Percentiles rank a stretch among this genome's conserved stretches.
Evolutionary conservation across 2,888 invertebrate species (phyloP).

Genomic region (Timema podura): DNA sequence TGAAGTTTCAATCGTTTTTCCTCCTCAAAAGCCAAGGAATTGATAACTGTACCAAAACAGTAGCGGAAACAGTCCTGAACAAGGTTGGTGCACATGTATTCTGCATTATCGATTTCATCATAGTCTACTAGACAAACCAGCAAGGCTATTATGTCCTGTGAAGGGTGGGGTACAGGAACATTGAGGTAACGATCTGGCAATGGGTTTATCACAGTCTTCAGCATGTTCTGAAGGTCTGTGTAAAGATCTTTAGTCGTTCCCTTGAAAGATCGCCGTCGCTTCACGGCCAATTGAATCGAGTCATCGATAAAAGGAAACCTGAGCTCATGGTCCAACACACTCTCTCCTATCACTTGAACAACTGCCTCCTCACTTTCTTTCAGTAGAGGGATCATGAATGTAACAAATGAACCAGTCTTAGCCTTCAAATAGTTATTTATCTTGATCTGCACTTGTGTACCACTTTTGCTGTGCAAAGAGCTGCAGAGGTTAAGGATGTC

Average conservation of each 20-base stretch:
- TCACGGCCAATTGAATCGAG: conserved; percentile 6
- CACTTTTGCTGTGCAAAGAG: conserved; percentile 49
- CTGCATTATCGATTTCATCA: conserved; percentile 34
- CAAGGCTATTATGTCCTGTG: conserved; percentile 35
- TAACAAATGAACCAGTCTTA: conserved; percentile 52
- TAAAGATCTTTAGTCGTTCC: conserved; percentile 34
- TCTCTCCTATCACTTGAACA: conserved; percentile 55
- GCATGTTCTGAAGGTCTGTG: conserved; percentile 37
- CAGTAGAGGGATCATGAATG: conserved; percentile 53
- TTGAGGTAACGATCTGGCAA: conserved; percentile 29
- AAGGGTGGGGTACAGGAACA: conserved; percentile 41
- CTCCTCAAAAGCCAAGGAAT: too few relatives aligned
- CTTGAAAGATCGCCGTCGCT: conserved; percentile 4
- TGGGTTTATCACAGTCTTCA: conserved; percentile 35
- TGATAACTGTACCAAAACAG: too few relatives aligned
- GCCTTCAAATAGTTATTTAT: conserved; percentile 53
- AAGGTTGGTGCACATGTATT: conserved; percentile 36
- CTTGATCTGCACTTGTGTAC: conserved; percentile 53
- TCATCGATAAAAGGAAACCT: conserved; percentile 43
- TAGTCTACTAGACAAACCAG: conserved; percentile 41
- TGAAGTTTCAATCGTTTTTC: too few relatives aligned
- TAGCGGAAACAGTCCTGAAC: conserved; percentile 44
- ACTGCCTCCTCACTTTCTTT: conserved; percentile 55
- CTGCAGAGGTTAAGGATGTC: conserved; percentile 54
- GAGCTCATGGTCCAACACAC: conserved; percentile 48